Evolutionary conservation across 2,888 invertebrate species (phyloP).

Genomic region (Pristionchus exspectatus): DNA sequence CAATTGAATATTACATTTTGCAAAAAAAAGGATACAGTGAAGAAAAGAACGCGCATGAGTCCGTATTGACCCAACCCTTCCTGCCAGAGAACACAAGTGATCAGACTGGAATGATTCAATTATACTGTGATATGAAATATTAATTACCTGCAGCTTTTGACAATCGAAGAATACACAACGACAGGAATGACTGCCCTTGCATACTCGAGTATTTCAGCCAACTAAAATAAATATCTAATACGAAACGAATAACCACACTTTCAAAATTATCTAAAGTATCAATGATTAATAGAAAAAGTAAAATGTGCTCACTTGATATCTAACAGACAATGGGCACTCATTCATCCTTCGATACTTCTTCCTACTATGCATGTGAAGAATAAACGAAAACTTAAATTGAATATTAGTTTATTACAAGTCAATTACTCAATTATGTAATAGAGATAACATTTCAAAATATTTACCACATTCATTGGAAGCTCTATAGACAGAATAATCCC

Average conservation of each 20-base stretch:
- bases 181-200: neutral
- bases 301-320: too few relatives aligned
- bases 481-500: neutral
- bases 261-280: too few relatives aligned
- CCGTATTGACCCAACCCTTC: conserved; percentile 1
- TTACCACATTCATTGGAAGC: neutral
- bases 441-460: too few relatives aligned
- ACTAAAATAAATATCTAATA: neutral
- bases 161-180: neutral
- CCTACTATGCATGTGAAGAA: too few relatives aligned
- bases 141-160: neutral
- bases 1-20: neutral
- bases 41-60: neutral
- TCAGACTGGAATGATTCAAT: neutral
- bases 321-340: too few relatives aligned
- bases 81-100: conserved; percentile 1
- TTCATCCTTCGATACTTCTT: too few relatives aligned
- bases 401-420: too few relatives aligned
- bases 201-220: conserved; percentile 27
- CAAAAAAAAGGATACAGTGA: neutral
- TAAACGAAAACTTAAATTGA: too few relatives aligned
- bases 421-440: too few relatives aligned
- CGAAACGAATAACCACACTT: too few relatives aligned
- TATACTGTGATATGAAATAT: neutral
- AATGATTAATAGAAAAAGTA: too few relatives aligned